Conservation (phyloP, 2,113 vertebrate genomes). For the Trichechus manatus region DNA sequence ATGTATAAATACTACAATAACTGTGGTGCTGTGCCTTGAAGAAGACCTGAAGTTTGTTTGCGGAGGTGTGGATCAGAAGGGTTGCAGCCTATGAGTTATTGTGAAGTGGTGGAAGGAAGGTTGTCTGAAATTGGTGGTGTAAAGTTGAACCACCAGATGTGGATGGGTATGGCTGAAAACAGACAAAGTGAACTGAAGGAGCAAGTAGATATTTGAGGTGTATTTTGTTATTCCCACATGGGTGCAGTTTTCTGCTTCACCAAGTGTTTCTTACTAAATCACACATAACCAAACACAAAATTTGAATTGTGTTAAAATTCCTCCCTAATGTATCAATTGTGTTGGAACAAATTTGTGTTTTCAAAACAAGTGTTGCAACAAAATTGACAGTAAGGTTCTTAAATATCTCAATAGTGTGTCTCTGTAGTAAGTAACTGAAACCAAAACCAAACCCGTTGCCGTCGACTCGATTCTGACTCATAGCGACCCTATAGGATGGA, state of each 20-base stretch:
- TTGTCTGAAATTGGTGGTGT: neutral
- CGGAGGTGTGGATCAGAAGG: neutral
- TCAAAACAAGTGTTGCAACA: neutral
- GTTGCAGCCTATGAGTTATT: neutral
- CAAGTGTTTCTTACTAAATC: neutral
- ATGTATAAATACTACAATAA: rapidly evolving
- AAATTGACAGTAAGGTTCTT: neutral
- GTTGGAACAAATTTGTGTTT: neutral
- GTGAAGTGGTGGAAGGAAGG: neutral
- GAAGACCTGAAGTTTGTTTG: neutral
- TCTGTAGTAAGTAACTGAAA: neutral
- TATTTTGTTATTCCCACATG: rapidly evolving
- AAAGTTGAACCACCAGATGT: rapidly evolving
- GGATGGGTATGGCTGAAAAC: neutral
- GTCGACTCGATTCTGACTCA: too few species aligned
- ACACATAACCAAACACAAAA: neutral
- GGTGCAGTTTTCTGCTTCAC: neutral
- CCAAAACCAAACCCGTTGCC: too few species aligned
- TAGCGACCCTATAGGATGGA: too few species aligned
- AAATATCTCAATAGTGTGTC: neutral
- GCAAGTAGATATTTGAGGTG: rapidly evolving
- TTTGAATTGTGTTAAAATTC: neutral
- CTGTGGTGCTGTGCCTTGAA: neutral
- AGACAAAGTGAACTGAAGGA: rapidly evolving
- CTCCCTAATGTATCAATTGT: neutral